Evolutionary conservation across 2,113 vertebrate species (phyloP), one percentile per base, ranked within the genome.

Genomic region (Coregonus clupeaformis): DNA sequence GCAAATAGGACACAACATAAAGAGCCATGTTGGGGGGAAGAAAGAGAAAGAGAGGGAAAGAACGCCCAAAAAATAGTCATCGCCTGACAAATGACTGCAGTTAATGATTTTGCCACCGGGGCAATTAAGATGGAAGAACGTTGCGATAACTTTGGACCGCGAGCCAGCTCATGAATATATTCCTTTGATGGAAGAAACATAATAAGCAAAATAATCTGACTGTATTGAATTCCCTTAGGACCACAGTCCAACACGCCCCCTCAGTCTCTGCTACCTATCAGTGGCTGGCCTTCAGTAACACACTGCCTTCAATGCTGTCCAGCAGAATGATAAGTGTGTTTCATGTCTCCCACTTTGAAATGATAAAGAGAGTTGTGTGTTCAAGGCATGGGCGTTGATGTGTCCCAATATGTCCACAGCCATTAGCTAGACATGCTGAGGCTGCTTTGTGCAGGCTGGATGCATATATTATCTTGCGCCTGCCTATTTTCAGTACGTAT

Each of bases 151-250:
- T 52, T 59, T 68, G 68, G 69, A 68, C 62, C 36, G 68, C 47
- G 27, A 42, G 59, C 59, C 30, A 71, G 68, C 64, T 80, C 52
- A 52, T 71, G 57, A 52, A 77, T 84, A 68, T 59, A 79, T 76
- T 75, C 70, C 72, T 74, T 80, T 80, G 66, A 84, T 73, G 29
- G 74, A 30, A 71, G 60, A 75, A 73, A 68, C 57, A 63, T 20
- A 64, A 69, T 11, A 73, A 65, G 75, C 30, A 76, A 78, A 69
- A 76, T 36, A 29, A 72, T 73, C 32, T 81, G 82, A 79, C 84
- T 82, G 82, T 65, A 78, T 47, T 71, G 14, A 72, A 83, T 63
- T 83, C 80, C 86, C 78, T 64, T 67, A 68, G 69, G 82, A 79
- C 18, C 22, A 22, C 14, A 14, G 18, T 75, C 30, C 45, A 36